Evolutionary conservation across 2,797 vertebrate species (phyloP), one percentile per base, ranked within the genome.

Genomic region (Neosilurus mollespiculum): DNA sequence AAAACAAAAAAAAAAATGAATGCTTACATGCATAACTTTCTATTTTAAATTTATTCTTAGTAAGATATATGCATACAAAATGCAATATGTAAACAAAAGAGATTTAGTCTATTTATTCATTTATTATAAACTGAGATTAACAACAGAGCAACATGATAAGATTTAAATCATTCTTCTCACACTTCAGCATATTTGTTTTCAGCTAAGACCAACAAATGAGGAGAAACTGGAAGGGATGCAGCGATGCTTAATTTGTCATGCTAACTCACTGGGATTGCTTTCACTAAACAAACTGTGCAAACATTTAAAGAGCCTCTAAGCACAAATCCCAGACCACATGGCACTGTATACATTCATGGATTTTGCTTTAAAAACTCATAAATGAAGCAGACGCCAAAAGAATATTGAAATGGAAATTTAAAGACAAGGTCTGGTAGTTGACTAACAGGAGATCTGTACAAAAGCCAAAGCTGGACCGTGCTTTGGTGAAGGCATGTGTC

Each of bases 391-490:
- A n/a, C 62, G 37, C 14, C 20, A n/a, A 62, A 62, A 78, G 14
- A 49, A 9, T 24, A 62, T 76, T 26, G 43, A 58, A 20, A 9
- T 77, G 20, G 56, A 78, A 49, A 49, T 62, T 18, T 49, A 61
- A 20, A 78, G 76, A 16, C 76, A 64, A 26, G 14, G 9, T 14
- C 22, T 24, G 37, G 62, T 78, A 78, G 14, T 26, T 65, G 61
- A 64, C 61, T 24, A 78, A 30, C 59, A 65, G 14, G 8, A 78
- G 37, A 78, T 18, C 18, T 78, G 61, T 64, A 78, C n/a, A 64
- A 70, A 37, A 30, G 79, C 65, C 53, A 56, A 70, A 81, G 69
- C 80, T 72, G 69, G 67, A 72, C 30, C 64, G 2, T 62, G 80
- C 56, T 62, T 26, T 20, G 16, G 51, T 75, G 20, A 51, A 84